Conservation (phyloP, 2,888 invertebrate genomes). For the Nasonia oneida region DNA sequence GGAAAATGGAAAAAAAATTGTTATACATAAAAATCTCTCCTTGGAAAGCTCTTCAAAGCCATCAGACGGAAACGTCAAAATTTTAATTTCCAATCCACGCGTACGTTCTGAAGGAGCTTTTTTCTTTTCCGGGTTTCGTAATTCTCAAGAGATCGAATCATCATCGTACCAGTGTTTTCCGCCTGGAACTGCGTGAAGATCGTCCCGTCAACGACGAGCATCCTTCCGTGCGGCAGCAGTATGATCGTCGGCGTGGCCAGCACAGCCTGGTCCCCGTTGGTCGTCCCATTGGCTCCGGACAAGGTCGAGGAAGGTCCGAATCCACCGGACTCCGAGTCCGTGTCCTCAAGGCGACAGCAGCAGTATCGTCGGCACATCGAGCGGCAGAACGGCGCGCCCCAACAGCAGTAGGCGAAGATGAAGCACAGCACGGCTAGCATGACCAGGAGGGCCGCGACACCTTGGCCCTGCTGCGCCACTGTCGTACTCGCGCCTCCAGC, state of each 20-base stretch:
- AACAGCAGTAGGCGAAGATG: slow-evolving; percentile 82
- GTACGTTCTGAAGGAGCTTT: too few relatives aligned
- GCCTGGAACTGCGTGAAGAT: slow-evolving; percentile 80
- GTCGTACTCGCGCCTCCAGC: slow-evolving; percentile 72
- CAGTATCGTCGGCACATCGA: slow-evolving; percentile 79
- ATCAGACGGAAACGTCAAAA: too few relatives aligned
- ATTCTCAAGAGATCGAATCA: neutral
- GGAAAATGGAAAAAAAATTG: neutral
- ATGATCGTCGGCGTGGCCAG: slow-evolving; percentile 81
- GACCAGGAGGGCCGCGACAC: slow-evolving; percentile 80
- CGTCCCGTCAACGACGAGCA: slow-evolving; percentile 82
- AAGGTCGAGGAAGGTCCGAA: slow-evolving; percentile 16
- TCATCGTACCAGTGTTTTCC: slow-evolving; percentile 71
- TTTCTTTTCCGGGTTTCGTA: neutral
- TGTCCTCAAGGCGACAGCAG: slow-evolving; percentile 55
- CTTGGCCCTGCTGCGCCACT: slow-evolving; percentile 78
- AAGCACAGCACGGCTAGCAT: slow-evolving; percentile 82
- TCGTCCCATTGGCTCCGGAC: slow-evolving; percentile 17
- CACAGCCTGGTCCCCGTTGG: slow-evolving; percentile 75
- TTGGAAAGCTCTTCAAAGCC: neutral
- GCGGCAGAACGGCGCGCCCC: slow-evolving; percentile 82
- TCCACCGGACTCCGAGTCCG: slow-evolving; percentile 51
- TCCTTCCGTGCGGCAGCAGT: slow-evolving; percentile 81
- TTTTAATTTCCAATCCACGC: too few relatives aligned
- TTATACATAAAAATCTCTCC: neutral